Evolutionary conservation across 1,140 invertebrate genomes (phyloP).

Genomic region (Drosophila pseudoobscura): DNA sequence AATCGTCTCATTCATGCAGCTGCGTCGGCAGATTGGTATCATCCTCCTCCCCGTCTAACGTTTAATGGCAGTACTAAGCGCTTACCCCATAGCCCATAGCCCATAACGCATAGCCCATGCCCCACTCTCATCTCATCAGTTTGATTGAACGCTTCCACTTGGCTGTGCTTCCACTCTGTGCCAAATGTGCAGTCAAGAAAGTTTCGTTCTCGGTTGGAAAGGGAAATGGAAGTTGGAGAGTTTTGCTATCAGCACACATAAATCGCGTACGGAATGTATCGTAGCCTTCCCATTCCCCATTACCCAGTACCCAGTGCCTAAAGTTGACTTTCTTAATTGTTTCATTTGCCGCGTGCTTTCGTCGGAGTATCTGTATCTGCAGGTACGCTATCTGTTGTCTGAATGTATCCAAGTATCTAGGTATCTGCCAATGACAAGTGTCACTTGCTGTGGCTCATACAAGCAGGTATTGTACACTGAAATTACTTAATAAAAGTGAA

Average conservation of each 20-base stretch:
- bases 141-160: constrained; percentile 19
- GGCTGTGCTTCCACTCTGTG: constrained; percentile 35
- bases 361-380: constrained; percentile 15
- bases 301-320: neutral
- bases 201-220: constrained; percentile 44
- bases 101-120: neutral
- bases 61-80: constrained; percentile 31
- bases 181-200: constrained; percentile 74
- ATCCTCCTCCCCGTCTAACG: constrained; percentile 14
- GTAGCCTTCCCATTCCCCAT: neutral
- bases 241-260: constrained; percentile 35
- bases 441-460: constrained; percentile 46
- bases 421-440: constrained; percentile 59
- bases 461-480: neutral
- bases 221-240: neutral
- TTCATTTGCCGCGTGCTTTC: constrained; percentile 57
- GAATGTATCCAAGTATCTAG: constrained; percentile 19
- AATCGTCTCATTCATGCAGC: constrained; percentile 61
- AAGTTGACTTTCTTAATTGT: constrained; percentile 53
- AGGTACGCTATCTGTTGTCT: constrained; percentile 15
- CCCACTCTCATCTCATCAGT: neutral
- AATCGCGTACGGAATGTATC: constrained; percentile 8
- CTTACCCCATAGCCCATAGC: neutral
- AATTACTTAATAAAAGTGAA: constrained; percentile 81
- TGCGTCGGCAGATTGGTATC: constrained; percentile 43